Evolutionary conservation across 2,797 vertebrate species (phyloP), one percentile per base, ranked within the genome.

Genomic region (Otus scops): DNA sequence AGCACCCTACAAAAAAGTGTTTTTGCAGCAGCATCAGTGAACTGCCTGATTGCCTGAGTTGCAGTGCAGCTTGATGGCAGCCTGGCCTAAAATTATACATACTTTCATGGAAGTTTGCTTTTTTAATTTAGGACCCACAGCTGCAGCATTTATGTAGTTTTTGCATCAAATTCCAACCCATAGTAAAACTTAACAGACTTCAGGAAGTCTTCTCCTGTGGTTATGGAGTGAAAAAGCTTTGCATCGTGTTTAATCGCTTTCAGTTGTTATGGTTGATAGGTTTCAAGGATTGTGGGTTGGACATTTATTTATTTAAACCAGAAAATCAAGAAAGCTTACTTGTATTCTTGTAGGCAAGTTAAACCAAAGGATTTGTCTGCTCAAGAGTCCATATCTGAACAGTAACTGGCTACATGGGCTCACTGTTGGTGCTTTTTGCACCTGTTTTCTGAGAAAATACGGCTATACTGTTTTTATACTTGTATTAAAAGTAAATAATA

Each of bases 241-340:
- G 3, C 14, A 2, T 32, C 13, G 7, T 69, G 22, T 88, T 85
- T 47, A 22, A 38, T 65, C 24, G 74, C 76, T 45, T 51, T 36
- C 6, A 22, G 51, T 54, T 71, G 67, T 41, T 85, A 48, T 0
- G 39, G n/a, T 23, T 74, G 79, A 57, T 28, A 63, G 34, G 24
- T 84, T 87, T 81, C n/a, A 41, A 39, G 61, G 48, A 38, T 51
- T 80, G 32, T 20, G 74, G 28, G 23, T 41, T 82, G 41, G 32
- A 28, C 18, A 3, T 64, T 57, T 54, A 43, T 47, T 75, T 92
- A 38, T 24, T 83, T 80, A 38, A 30, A 63, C 39, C 71, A 48
- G 64, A 93, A 88, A 92, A 81, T 86, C 20, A 30, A 71, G 67
- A 43, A 90, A 79, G 26, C 11, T 51, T 82, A 26, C 36, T 92